phyloP scores from a whole-genome alignment of 2,113 vertebrate species.

The Hassar affinis region DNA sequence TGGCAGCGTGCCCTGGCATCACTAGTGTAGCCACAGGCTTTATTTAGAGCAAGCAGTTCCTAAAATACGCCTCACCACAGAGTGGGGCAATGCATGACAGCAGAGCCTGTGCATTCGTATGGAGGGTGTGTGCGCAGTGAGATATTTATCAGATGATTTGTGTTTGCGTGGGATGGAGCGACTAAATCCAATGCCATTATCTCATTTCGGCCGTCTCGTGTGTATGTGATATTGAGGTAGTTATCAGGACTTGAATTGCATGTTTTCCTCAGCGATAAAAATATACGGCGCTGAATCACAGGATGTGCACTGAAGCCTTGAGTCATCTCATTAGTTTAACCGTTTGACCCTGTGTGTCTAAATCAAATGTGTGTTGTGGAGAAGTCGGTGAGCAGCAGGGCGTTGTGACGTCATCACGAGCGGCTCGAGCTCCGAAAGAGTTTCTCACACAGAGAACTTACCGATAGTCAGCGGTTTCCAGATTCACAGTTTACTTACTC shows the following conservation, averaged over 20 bases:
- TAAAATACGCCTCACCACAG: slow-evolving; percentile 43
- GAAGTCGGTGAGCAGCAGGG: not conserved
- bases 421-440: not conserved
- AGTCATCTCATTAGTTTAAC: slow-evolving; percentile 14
- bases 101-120: not conserved
- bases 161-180: not conserved
- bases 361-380: not conserved
- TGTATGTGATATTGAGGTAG: not conserved
- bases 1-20: slow-evolving; percentile 3
- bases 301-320: not conserved
- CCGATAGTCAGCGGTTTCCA: not conserved
- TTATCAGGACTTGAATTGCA: no score
- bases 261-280: not conserved
- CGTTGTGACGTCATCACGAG: not conserved
- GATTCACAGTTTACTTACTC: slow-evolving; percentile 10
- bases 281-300: not conserved
- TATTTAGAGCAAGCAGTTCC: slow-evolving; percentile 49
- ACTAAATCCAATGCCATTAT: not conserved
- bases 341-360: slow-evolving; percentile 6
- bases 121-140: not conserved
- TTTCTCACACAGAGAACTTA: not conserved
- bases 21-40: slow-evolving; percentile 31
- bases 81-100: slow-evolving; percentile 10
- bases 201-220: not conserved
- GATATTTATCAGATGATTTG: slow-evolving; percentile 12